Base-by-base conservation (phyloP, 1,140 invertebrate species). In the Mya arenaria region DNA sequence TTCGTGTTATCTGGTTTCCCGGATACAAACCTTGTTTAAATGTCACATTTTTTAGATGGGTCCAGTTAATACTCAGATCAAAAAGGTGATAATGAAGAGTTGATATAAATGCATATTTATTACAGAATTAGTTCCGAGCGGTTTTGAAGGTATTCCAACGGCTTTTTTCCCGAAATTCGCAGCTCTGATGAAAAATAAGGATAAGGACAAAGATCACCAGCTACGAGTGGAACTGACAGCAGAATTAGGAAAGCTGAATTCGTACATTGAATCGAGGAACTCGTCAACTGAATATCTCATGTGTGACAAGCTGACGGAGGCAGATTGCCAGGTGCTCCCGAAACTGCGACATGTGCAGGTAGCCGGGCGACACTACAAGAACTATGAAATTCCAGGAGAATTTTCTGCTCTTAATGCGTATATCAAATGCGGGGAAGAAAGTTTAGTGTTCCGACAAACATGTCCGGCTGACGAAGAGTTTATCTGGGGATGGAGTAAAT, bases 401-500 rank as follows among this genome's bases (percentile, higher is more conserved):
- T 91, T 94, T 8, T 88, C 87, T 1, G 90, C 92, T 58, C 66
- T 95, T 25, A 95, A 94, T 93, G 87, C 91, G 5, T 95, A 95
- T 85, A 91, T 95, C 28, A 87, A 93, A 37, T 90, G 90, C n/a
- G 94, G 94, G 0, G 94, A 95, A 88, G 86, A 89, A 13, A 91
- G 92, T 28, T 92, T 92, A 15, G 89, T 92, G 0, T 95, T 95
- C 87, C 91, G 91, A 44, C 87, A 93, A 78, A 93, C 94, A 10
- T 95, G 94, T 86, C 95, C 95, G n/a, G 92, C 93, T 63, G 94
- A 95, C 85, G 94, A 94, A 73, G 91, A 95, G 86, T 94, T 95
- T 32, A 89, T 94, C 19, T 87, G 93, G 19, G 94, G 94, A 62
- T 95, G 94, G 94, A 77, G 73, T 23, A 77, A 77, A 48, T 62